phyloP scores from a whole-genome alignment of 2,797 vertebrate genomes.

The Molothrus ater region DNA sequence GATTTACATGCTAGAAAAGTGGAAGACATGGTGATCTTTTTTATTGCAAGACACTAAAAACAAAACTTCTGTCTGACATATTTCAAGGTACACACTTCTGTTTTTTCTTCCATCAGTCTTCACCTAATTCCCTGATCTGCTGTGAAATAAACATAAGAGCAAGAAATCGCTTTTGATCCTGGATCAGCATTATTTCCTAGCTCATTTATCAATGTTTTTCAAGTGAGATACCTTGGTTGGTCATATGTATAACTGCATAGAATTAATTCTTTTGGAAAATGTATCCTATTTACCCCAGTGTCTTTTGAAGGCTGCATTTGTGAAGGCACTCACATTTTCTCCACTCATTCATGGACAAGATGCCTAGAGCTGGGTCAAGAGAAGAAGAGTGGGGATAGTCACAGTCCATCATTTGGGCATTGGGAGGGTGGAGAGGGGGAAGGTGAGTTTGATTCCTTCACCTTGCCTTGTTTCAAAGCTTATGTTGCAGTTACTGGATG shows the following conservation, averaged over 20 bases:
- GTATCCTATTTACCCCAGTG: background rate
- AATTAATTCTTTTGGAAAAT: background rate
- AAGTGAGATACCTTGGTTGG: background rate
- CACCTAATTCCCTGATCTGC: background rate
- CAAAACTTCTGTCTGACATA: background rate
- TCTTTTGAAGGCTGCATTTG: background rate
- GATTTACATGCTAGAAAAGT: background rate
- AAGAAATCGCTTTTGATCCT: background rate
- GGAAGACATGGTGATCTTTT: background rate
- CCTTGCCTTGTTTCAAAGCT: background rate
- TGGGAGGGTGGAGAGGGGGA: background rate
- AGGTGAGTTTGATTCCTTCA: background rate
- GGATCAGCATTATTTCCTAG: background rate
- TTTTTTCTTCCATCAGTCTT: background rate
- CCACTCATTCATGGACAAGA: background rate
- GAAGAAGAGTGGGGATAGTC: background rate
- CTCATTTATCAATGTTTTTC: constrained; percentile 6
- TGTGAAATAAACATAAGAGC: background rate
- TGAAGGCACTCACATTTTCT: background rate
- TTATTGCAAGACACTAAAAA: background rate
- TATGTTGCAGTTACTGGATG: background rate
- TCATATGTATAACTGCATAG: background rate
- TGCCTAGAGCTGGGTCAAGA: background rate
- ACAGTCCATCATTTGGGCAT: background rate
- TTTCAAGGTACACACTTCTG: background rate